phyloP scores from a whole-genome alignment of 2,113 vertebrate species.

The mouse (Mus musculus) region DNA sequence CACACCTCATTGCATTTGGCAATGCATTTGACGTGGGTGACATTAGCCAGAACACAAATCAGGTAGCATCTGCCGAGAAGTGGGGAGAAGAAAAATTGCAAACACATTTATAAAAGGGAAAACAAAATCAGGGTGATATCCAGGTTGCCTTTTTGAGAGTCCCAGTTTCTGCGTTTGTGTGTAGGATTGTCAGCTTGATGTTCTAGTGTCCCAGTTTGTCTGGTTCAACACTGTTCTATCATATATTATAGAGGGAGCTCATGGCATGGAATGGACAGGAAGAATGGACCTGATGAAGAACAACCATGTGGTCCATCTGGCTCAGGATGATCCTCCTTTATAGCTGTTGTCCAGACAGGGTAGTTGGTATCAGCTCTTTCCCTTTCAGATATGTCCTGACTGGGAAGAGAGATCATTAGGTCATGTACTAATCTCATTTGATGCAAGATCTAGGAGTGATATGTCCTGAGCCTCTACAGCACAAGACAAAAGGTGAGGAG shows the following conservation, averaged over 20 bases:
- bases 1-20: constrained; percentile 70
- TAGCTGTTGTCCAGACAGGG: background rate
- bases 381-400: background rate
- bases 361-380: background rate
- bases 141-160: constrained; percentile 60
- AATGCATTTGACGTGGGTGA: constrained; percentile 63
- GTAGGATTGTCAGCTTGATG: background rate
- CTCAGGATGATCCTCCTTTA: background rate
- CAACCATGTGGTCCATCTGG: background rate
- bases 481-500: background rate
- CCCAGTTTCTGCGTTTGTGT: constrained; percentile 17
- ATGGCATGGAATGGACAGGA: background rate
- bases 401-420: background rate
- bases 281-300: background rate
- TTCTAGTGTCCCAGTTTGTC: background rate
- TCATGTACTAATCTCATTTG: background rate
- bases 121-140: constrained; percentile 69
- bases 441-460: background rate
- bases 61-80: constrained; percentile 56
- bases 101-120: constrained; percentile 58
- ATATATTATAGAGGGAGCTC: background rate
- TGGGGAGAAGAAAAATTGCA: background rate
- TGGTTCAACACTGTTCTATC: background rate
- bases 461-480: background rate
- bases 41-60: constrained; percentile 73